Conservation (phyloP, 1,140 invertebrate species). For the Odontomachus brunneus region DNA sequence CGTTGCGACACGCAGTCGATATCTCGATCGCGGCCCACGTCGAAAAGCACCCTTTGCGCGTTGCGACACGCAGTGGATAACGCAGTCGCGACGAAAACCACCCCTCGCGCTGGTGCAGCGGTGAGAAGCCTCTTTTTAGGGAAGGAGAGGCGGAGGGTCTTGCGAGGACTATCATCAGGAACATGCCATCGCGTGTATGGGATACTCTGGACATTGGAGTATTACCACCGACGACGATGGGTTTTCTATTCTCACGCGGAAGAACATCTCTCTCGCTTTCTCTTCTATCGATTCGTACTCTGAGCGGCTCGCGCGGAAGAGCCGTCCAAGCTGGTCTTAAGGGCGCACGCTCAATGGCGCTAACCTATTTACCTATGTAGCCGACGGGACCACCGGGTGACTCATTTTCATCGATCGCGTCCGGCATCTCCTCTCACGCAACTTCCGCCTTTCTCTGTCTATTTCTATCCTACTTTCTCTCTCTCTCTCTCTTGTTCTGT, state of each 20-base stretch:
- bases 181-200: not conserved
- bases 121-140: too few species aligned
- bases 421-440: slow-evolving; percentile 17
- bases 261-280: slow-evolving; percentile 73
- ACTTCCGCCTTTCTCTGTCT: slow-evolving; percentile 27
- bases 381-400: slow-evolving; percentile 51
- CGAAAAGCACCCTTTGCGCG: too few species aligned
- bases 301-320: slow-evolving; percentile 75
- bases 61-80: too few species aligned
- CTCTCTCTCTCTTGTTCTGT: not conserved
- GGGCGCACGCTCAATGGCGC: slow-evolving; percentile 75
- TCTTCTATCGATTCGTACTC: slow-evolving; percentile 73
- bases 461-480: not conserved
- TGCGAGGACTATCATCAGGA: too few species aligned
- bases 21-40: too few species aligned
- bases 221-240: not conserved
- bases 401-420: slow-evolving; percentile 63
- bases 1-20: too few species aligned
- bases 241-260: slow-evolving; percentile 59
- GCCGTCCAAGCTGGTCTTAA: slow-evolving; percentile 72
- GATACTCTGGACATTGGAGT: too few species aligned
- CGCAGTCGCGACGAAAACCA: too few species aligned
- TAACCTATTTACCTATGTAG: slow-evolving; percentile 75
- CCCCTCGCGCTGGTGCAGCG: too few species aligned
- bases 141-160: too few species aligned